Conservation (phyloP, 2,888 invertebrate genomes). For the Rambutsinella grinnellia region DNA sequence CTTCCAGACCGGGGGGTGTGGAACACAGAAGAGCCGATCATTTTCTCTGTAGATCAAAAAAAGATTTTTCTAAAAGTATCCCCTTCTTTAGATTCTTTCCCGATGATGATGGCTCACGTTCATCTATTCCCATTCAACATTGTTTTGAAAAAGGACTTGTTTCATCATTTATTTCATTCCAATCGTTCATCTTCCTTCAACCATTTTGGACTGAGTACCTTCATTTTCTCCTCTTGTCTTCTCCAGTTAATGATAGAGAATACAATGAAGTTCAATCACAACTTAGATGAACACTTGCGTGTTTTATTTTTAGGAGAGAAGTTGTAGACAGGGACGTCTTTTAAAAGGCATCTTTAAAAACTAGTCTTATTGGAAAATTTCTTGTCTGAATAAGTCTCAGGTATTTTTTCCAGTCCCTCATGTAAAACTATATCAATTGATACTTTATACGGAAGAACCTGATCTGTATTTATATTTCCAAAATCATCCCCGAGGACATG, state of each 20-base stretch:
- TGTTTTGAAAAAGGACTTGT: slow-evolving; percentile 46
- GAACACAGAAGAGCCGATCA: slow-evolving; percentile 58
- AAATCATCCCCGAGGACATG: slow-evolving; percentile 3
- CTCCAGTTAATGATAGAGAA: slow-evolving; percentile 47
- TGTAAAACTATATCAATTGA: too few relatives aligned
- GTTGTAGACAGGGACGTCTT: too few relatives aligned
- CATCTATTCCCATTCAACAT: slow-evolving; percentile 36
- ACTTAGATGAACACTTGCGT: too few relatives aligned
- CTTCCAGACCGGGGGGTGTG: slow-evolving; percentile 65
- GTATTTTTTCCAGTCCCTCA: too few relatives aligned
- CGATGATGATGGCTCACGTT: slow-evolving; percentile 46
- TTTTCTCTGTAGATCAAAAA: slow-evolving; percentile 42
- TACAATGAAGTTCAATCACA: slow-evolving; percentile 46
- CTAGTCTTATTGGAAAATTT: too few relatives aligned
- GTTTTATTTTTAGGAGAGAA: too few relatives aligned
- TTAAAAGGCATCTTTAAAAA: too few relatives aligned
- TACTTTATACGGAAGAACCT: too few relatives aligned
- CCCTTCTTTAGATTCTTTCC: slow-evolving; percentile 10
- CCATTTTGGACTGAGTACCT: slow-evolving; percentile 15
- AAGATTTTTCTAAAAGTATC: slow-evolving; percentile 33
- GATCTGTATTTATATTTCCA: too few relatives aligned
- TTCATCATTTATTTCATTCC: slow-evolving; percentile 47
- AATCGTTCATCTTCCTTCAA: slow-evolving; percentile 39
- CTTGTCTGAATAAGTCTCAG: too few relatives aligned
- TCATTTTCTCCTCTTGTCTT: slow-evolving; percentile 27